phyloP scores from a whole-genome alignment of 2,113 vertebrate genomes.

The Atherinomorus stipes region DNA sequence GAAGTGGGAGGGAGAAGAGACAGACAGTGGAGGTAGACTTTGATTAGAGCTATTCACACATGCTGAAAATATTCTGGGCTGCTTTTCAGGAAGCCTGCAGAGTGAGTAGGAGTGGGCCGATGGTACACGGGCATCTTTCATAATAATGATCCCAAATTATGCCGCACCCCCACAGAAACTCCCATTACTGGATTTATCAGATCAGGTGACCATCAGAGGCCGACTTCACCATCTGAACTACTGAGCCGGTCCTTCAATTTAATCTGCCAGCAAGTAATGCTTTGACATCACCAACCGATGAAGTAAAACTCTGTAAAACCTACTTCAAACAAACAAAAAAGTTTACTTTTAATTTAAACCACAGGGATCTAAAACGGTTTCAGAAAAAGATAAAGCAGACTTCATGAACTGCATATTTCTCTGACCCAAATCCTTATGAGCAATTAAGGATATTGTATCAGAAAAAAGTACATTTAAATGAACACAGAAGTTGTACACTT shows the following conservation, averaged over 20 bases:
- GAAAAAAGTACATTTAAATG: not conserved
- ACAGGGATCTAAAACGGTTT: not conserved
- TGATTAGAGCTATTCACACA: constrained; percentile 41
- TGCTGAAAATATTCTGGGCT: constrained; percentile 50
- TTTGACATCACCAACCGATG: not conserved
- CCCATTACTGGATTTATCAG: not conserved
- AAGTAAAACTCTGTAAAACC: constrained; percentile 1
- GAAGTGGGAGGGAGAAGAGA: constrained; percentile 27
- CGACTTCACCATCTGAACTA: not conserved
- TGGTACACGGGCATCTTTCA: constrained; percentile 13
- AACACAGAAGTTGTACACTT: not conserved
- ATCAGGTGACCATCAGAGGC: not conserved
- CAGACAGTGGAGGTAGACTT: constrained; percentile 28
- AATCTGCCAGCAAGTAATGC: not conserved
- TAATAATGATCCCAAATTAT: constrained; percentile 24
- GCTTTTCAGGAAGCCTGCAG: constrained; percentile 68
- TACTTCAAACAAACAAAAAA: not conserved
- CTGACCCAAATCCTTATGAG: not conserved
- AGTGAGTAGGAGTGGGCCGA: constrained; percentile 58
- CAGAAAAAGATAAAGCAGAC: not conserved
- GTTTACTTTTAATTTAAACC: not conserved
- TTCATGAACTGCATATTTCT: not conserved
- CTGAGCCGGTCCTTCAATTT: not conserved
- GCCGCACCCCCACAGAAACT: constrained; percentile 17
- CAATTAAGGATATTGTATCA: not conserved